Conservation (phyloP, 2,113 vertebrate species). For the Melanerpes formicivorus region DNA sequence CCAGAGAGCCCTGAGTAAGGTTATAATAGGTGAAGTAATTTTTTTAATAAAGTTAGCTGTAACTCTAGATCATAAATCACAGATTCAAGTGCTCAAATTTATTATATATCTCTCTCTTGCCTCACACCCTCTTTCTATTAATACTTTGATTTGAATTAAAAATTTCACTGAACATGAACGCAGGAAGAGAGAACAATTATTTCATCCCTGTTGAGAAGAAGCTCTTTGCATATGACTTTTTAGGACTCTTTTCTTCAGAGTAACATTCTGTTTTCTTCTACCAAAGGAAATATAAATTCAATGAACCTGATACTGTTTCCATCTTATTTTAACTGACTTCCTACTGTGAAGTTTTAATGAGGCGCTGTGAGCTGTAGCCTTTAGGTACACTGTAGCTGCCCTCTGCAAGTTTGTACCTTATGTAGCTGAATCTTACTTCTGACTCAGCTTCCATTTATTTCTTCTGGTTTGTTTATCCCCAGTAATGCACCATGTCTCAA, state of each 20-base stretch:
- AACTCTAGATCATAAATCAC: slow-evolving; percentile 76
- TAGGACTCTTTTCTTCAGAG: slow-evolving; percentile 59
- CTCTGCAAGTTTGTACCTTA: background rate
- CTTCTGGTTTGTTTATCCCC: background rate
- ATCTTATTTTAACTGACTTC: slow-evolving; percentile 67
- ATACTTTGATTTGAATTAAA: slow-evolving; percentile 71
- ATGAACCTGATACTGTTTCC: slow-evolving; percentile 38
- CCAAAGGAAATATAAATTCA: slow-evolving; percentile 60
- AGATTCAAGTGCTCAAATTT: slow-evolving; percentile 64
- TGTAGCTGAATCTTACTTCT: background rate
- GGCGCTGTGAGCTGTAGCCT: background rate
- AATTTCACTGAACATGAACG: slow-evolving; percentile 48
- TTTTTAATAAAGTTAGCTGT: slow-evolving; percentile 77
- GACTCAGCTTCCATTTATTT: slow-evolving; percentile 8
- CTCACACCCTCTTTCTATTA: slow-evolving; percentile 69
- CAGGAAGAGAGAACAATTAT: slow-evolving; percentile 55
- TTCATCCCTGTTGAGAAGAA: slow-evolving; percentile 12
- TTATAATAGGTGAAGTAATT: slow-evolving; percentile 74
- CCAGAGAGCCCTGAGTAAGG: slow-evolving; percentile 58
- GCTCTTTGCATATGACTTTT: slow-evolving; percentile 19
- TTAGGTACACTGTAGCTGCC: background rate
- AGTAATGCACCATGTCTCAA: background rate
- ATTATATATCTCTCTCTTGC: slow-evolving; percentile 55
- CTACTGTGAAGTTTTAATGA: slow-evolving; percentile 41
- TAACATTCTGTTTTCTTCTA: slow-evolving; percentile 69